Evolutionary conservation across 1,140 invertebrate species (phyloP).

Genomic region (Colletes gigas): DNA sequence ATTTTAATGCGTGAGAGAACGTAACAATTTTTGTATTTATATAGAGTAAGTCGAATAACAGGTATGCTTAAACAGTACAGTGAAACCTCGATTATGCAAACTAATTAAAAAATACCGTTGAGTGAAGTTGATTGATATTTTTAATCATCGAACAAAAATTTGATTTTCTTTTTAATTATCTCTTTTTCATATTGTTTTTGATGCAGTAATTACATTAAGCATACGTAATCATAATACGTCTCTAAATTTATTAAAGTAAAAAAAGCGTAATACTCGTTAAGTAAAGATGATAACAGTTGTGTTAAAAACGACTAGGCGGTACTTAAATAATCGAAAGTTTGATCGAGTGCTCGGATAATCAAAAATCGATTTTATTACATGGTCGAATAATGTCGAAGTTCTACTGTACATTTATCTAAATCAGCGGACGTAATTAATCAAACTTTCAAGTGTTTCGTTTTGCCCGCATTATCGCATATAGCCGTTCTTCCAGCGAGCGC

Average conservation of each 20-base stretch:
- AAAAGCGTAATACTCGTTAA: not conserved
- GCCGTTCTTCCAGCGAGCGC: conserved; percentile 71
- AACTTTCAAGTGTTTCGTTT: conserved; percentile 59
- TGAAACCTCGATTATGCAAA: conserved; percentile 52
- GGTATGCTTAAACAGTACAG: conserved; percentile 57
- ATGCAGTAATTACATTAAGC: not conserved
- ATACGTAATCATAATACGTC: not conserved
- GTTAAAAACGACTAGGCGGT: not conserved
- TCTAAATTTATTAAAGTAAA: not conserved
- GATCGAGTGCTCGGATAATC: conserved; percentile 31
- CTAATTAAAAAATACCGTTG: conserved; percentile 42
- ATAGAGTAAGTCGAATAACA: conserved; percentile 71
- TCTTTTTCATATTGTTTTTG: not conserved
- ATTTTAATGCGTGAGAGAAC: conserved; percentile 77
- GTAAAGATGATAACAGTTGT: not conserved
- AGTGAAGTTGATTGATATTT: conserved; percentile 45
- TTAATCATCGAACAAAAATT: conserved; percentile 27
- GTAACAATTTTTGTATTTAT: conserved; percentile 80
- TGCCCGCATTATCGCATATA: conserved; percentile 22
- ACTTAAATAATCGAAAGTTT: conserved; percentile 35
- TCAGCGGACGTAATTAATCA: conserved; percentile 63
- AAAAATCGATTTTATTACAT: conserved; percentile 27
- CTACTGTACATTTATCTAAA: conserved; percentile 50
- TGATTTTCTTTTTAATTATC: not conserved
- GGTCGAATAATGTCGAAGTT: conserved; percentile 25